Evolutionary conservation across 2,888 invertebrate genomes (phyloP).

Genomic region (Caenorhabditis sp.): DNA sequence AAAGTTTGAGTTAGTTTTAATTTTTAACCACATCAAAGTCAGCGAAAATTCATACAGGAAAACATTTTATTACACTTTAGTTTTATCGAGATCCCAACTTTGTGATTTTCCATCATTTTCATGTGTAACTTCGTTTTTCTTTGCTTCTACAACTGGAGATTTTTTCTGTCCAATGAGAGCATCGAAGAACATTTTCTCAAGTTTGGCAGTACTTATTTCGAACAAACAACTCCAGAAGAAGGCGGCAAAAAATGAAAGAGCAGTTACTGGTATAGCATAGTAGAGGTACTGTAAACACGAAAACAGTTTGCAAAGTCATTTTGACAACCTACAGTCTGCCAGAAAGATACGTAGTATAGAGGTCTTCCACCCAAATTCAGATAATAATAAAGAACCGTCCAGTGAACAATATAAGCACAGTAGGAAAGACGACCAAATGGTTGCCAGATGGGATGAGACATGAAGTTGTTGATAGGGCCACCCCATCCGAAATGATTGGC

Average conservation of each 20-base stretch:
- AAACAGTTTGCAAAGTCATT: background rate
- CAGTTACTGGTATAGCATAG: slow-evolving; percentile 30
- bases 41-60: no score
- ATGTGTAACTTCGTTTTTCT: background rate
- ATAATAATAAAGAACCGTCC: slow-evolving; percentile 35
- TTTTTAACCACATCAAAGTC: background rate
- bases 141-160: background rate
- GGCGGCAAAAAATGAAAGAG: slow-evolving; percentile 36
- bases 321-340: slow-evolving; percentile 32
- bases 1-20: slow-evolving; percentile 54
- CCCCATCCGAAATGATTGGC: slow-evolving; percentile 73
- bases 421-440: slow-evolving; percentile 90
- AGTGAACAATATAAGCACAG: slow-evolving; percentile 81
- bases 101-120: background rate
- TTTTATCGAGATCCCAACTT: background rate
- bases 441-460: slow-evolving; percentile 83
- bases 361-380: slow-evolving; percentile 32
- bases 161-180: background rate
- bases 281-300: slow-evolving; percentile 33
- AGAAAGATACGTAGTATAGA: slow-evolving; percentile 29
- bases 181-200: slow-evolving; percentile 3
- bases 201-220: slow-evolving; percentile 39
- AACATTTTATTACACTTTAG: background rate
- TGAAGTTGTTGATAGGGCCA: slow-evolving; percentile 78
- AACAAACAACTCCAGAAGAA: slow-evolving; percentile 48